These are phyloP conservation scores for Alviniconcha strummeri DNA, from an alignment of 2,888 invertebrate species.

Conservation along the genomic window DNA sequence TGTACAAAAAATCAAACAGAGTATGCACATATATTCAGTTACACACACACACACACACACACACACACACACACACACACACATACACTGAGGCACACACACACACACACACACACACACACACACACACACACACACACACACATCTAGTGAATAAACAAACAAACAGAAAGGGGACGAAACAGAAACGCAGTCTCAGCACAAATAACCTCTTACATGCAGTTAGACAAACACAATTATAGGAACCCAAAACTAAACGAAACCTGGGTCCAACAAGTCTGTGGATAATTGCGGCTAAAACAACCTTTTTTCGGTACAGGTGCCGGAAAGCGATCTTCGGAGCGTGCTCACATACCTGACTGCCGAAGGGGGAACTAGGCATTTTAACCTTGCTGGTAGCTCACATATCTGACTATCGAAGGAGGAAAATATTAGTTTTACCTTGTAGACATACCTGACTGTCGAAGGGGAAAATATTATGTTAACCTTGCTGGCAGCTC, in stretches of 20 bases:
- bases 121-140: not conserved
- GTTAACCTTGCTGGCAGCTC: too few species aligned
- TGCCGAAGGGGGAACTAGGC: conserved; percentile 70
- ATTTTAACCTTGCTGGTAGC: conserved; percentile 75
- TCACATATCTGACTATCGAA: too few species aligned
- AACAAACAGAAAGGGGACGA: not conserved
- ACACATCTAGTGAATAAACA: not conserved
- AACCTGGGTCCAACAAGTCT: too few species aligned
- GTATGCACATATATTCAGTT: too few species aligned
- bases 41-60: too few species aligned
- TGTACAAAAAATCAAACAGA: not conserved
- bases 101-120: conserved; percentile 1
- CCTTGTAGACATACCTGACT: not conserved
- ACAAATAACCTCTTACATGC: too few species aligned
- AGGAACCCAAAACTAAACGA: not conserved
- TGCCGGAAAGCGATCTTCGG: too few species aligned
- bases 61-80: too few species aligned
- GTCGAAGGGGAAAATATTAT: too few species aligned
- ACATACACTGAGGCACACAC: not conserved
- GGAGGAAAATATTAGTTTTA: not conserved
- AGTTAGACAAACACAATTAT: not conserved
- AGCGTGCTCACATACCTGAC: not conserved
- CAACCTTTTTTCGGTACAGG: too few species aligned
- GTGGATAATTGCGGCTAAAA: too few species aligned
- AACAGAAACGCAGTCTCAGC: too few species aligned